phyloP scores from a whole-genome alignment of 2,888 invertebrate genomes.

The Oligia fasciuncula region DNA sequence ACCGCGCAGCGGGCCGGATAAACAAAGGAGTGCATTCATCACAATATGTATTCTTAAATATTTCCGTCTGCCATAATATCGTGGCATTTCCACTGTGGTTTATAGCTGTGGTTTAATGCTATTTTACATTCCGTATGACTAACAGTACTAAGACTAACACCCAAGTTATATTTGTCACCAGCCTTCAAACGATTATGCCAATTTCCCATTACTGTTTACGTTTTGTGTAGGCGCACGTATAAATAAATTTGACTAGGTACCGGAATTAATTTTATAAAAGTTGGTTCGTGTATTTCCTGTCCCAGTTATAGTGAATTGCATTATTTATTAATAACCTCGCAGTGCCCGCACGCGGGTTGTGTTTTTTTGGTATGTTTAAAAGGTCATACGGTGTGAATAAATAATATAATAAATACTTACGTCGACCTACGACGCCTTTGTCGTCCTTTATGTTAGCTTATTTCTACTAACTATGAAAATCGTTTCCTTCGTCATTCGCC shows the following conservation, averaged over 20 bases:
- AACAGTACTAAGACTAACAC: slow-evolving; percentile 66
- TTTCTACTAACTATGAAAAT: slow-evolving; percentile 10
- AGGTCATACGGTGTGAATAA: slow-evolving; percentile 19
- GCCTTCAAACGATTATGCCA: slow-evolving; percentile 61
- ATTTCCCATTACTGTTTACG: slow-evolving; percentile 58
- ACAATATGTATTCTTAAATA: slow-evolving; percentile 78
- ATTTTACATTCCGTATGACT: slow-evolving; percentile 77
- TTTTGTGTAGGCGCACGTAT: slow-evolving; percentile 30
- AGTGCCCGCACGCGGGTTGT: slow-evolving; percentile 6
- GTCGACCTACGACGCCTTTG: neutral
- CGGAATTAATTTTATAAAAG: slow-evolving; percentile 13
- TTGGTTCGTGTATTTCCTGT: slow-evolving; percentile 14
- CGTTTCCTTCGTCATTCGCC: slow-evolving; percentile 3
- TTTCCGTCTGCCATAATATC: slow-evolving; percentile 79
- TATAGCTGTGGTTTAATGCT: slow-evolving; percentile 75
- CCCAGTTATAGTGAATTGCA: slow-evolving; percentile 29
- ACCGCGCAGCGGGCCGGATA: slow-evolving; percentile 51
- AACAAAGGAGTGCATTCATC: slow-evolving; percentile 78
- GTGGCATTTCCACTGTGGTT: slow-evolving; percentile 65
- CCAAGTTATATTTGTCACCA: slow-evolving; percentile 77
- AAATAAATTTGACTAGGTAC: slow-evolving; percentile 15
- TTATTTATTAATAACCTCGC: slow-evolving; percentile 28
- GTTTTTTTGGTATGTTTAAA: slow-evolving; percentile 15
- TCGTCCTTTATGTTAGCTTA: neutral
- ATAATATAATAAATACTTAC: neutral